Percentiles rank a stretch among this genome's conserved stretches.
These are phyloP conservation scores for Cyaniris semiargus DNA, from an alignment of 2,888 invertebrate genomes.

Conservation along the genomic window DNA sequence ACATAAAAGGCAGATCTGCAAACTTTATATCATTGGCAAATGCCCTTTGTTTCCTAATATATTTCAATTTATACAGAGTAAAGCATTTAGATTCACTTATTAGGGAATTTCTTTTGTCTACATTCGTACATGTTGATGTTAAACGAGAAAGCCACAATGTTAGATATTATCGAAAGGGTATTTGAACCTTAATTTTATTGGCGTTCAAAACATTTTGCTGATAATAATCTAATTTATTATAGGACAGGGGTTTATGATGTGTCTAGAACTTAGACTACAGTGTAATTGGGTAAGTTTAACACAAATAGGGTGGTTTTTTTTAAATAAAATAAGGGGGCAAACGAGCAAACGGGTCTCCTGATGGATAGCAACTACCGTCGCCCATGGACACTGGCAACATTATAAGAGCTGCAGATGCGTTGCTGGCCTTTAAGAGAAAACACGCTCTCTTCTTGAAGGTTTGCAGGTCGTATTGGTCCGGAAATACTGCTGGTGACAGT, in stretches of 20 bases:
- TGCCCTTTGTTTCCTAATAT: conserved; percentile 12
- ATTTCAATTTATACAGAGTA: conserved; percentile 15
- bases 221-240: not conserved
- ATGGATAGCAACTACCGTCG: no score
- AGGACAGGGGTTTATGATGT: not conserved
- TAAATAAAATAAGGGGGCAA: no score
- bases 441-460: no score
- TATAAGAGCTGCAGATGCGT: no score
- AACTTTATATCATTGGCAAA: conserved; percentile 3
- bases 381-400: no score
- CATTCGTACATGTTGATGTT: conserved; percentile 40
- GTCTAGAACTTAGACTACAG: not conserved
- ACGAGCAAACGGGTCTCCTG: no score
- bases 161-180: not conserved
- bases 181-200: conserved; percentile 10
- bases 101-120: conserved; percentile 8
- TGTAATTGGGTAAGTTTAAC: not conserved
- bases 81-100: conserved; percentile 17
- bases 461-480: no score
- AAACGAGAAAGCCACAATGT: not conserved
- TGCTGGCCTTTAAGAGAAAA: no score
- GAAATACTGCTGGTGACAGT: no score
- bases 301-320: no score
- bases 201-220: not conserved
- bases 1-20: not conserved